These are phyloP conservation scores for Drosophila oshimai DNA, from an alignment of 1,140 invertebrate species.

Conservation along the genomic window DNA sequence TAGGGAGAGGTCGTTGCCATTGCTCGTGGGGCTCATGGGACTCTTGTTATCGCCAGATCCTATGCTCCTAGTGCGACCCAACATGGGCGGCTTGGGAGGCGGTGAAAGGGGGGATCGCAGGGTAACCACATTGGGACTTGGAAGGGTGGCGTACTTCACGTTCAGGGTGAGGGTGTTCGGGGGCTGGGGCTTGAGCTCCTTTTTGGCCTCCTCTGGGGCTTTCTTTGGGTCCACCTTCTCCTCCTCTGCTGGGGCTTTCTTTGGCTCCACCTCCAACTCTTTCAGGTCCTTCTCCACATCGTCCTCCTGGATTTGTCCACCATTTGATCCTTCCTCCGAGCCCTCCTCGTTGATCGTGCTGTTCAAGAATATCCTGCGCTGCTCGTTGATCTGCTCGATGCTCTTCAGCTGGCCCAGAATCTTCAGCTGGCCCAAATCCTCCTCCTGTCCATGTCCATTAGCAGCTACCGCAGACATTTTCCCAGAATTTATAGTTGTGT, in stretches of 20 bases:
- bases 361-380: constrained; percentile 67
- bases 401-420: constrained; percentile 65
- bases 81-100: constrained; percentile 76
- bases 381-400: constrained; percentile 77
- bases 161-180: constrained; percentile 39
- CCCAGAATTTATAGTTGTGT: constrained; percentile 1
- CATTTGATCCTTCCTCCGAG: neutral
- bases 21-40: too few relatives aligned
- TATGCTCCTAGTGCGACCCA: constrained; percentile 72
- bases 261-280: neutral
- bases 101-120: constrained; percentile 65
- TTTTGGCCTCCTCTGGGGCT: neutral
- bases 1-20: neutral
- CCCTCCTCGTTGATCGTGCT: constrained; percentile 59
- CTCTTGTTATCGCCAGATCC: constrained; percentile 59
- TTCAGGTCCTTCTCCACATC: neutral
- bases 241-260: neutral
- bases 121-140: constrained; percentile 34
- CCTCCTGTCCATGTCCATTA: constrained; percentile 7
- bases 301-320: neutral
- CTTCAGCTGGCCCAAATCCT: constrained; percentile 44
- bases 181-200: constrained; percentile 7
- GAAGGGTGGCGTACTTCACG: constrained; percentile 72
- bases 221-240: neutral
- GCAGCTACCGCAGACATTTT: neutral